A percentile compares a stretch with the other conserved stretches of the same genome.
Conservation (phyloP, 2,888 invertebrate genomes). For the Leptopilina myrica region DNA sequence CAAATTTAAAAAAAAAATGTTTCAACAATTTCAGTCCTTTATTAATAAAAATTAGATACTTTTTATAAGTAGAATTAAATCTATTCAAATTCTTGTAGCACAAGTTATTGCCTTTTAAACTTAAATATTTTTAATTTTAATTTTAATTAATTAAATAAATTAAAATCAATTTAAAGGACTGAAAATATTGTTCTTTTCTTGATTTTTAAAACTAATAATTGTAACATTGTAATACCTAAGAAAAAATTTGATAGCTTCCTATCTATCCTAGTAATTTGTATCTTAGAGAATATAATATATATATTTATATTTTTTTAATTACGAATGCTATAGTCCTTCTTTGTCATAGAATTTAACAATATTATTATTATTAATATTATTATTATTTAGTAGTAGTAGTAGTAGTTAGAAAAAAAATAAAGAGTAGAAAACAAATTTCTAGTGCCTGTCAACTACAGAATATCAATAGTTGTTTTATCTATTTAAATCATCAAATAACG, state of each 20-base stretch:
- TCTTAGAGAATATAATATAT: conserved; percentile 61
- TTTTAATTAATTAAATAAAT: too few relatives aligned
- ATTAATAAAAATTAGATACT: background rate
- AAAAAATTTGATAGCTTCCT: conserved; percentile 74
- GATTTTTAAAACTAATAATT: conserved; percentile 49
- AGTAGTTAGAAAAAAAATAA: conserved; percentile 20
- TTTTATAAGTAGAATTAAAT: background rate
- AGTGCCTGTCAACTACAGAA: conserved; percentile 53
- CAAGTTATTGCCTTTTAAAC: too few relatives aligned
- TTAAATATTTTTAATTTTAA: too few relatives aligned
- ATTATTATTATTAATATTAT: conserved; percentile 40
- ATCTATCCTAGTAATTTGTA: conserved; percentile 71
- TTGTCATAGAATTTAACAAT: conserved; percentile 63
- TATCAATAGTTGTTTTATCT: background rate
- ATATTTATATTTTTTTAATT: conserved; percentile 51
- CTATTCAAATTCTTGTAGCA: too few relatives aligned
- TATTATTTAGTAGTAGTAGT: background rate
- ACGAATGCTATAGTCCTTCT: conserved; percentile 63
- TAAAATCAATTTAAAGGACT: background rate
- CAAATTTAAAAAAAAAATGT: conserved; percentile 47
- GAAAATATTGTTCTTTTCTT: conserved; percentile 13
- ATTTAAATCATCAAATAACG: conserved; percentile 23
- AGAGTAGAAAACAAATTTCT: conserved; percentile 58
- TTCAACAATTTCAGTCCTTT: conserved; percentile 7
- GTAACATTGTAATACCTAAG: conserved; percentile 68